Evolutionary conservation across 2,888 invertebrate genomes (phyloP).

Genomic region (Aphidoletes aphidimyza): DNA sequence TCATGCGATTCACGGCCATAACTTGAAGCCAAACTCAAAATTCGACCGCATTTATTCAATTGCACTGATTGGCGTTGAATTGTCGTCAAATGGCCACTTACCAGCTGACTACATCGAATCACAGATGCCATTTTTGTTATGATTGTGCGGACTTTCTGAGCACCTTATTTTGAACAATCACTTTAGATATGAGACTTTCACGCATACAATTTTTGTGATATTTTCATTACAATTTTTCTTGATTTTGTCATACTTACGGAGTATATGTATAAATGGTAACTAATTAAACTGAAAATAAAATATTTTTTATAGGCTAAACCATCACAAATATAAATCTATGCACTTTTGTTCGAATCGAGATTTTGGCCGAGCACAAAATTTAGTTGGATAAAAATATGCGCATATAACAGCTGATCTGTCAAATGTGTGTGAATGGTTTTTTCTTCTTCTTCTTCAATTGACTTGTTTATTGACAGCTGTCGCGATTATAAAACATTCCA

Average conservation of each 20-base stretch:
- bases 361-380: not conserved
- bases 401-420: slow-evolving; percentile 48
- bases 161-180: not conserved
- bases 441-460: not conserved
- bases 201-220: not conserved
- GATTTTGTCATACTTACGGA: not conserved
- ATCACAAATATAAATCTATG: not conserved
- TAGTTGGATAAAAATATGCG: not conserved
- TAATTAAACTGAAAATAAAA: not conserved
- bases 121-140: not conserved
- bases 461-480: not conserved
- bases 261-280: not conserved
- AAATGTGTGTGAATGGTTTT: not conserved
- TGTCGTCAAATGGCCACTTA: not conserved
- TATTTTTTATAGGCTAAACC: not conserved
- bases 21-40: not conserved
- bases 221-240: not conserved
- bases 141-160: not conserved
- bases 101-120: slow-evolving; percentile 13
- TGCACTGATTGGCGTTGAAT: not conserved
- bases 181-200: not conserved
- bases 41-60: not conserved
- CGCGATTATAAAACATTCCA: not conserved
- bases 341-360: not conserved
- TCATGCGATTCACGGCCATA: not conserved